Percentiles rank a stretch among this genome's conserved stretches.
These are phyloP conservation scores for Callipepla squamata DNA, from an alignment of 2,113 vertebrate genomes.

Conservation along the genomic window DNA sequence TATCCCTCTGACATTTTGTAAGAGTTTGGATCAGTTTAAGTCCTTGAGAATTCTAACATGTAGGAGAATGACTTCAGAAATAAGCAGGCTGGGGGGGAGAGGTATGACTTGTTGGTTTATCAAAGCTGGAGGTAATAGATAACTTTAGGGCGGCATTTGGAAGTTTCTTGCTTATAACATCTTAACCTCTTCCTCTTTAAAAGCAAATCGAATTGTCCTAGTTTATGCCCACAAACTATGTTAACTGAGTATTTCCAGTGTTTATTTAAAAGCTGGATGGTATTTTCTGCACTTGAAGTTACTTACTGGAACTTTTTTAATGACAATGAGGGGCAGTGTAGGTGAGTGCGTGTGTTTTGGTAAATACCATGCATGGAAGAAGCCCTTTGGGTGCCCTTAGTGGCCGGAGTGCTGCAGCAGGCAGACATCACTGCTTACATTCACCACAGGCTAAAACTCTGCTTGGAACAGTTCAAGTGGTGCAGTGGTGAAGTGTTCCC, in stretches of 20 bases:
- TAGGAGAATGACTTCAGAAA: background rate
- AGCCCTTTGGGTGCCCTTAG: background rate
- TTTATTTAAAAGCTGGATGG: background rate
- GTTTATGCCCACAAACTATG: background rate
- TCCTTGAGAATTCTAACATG: background rate
- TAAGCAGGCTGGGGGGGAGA: background rate
- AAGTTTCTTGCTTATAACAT: background rate
- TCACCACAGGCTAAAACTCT: too few species aligned
- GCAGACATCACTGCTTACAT: accelerated
- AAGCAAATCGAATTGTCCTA: background rate
- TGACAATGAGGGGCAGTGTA: accelerated
- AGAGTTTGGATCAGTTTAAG: slow-evolving; percentile 12
- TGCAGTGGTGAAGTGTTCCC: background rate
- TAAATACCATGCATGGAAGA: background rate
- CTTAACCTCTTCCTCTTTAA: background rate
- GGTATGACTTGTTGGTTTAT: background rate
- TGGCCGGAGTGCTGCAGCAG: background rate
- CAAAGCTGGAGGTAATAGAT: background rate
- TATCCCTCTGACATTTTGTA: slow-evolving; percentile 5
- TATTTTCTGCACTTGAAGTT: background rate
- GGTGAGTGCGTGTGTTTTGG: background rate
- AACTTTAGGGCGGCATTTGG: background rate
- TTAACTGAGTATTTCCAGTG: background rate
- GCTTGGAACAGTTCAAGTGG: background rate
- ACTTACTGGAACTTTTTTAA: background rate